A percentile compares a stretch with the other conserved stretches of the same genome.
These are phyloP conservation scores for Ephydatia muelleri DNA, from an alignment of 37 sponge, comb jelly and placozoan genomes.

Conservation along the genomic window DNA sequence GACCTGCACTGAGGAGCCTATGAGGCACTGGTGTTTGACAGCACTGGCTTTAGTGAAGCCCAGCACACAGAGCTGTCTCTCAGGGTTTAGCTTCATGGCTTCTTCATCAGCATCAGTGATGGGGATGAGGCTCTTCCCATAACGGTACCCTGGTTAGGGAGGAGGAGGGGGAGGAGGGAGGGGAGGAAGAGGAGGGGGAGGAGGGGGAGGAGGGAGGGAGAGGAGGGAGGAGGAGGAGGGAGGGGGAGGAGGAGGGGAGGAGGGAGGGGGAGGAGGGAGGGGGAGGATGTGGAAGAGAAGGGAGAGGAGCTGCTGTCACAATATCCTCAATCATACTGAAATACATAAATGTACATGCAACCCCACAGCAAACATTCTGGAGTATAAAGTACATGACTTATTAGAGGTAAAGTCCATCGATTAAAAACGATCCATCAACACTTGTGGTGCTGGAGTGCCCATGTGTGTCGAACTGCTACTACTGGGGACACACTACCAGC, in stretches of 20 bases:
- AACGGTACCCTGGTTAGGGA: constrained; percentile 70
- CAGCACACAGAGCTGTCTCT: constrained; percentile 70
- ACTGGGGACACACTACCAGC: too few relatives aligned
- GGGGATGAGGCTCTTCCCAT: constrained; percentile 90
- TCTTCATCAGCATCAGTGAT: constrained; percentile 71
- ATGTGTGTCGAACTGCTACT: too few relatives aligned
- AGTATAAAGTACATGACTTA: too few relatives aligned
- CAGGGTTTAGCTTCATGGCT: constrained; percentile 68
- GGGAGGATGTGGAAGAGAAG: not conserved
- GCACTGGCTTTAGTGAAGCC: constrained; percentile 73
- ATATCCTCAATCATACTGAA: too few relatives aligned
- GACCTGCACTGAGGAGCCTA: constrained; percentile 75
- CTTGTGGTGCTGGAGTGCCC: too few relatives aligned
- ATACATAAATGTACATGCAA: too few relatives aligned
- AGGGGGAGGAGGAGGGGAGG: not conserved
- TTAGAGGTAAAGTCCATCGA: too few relatives aligned
- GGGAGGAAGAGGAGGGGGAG: not conserved
- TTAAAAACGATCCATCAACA: too few relatives aligned
- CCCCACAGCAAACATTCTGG: too few relatives aligned
- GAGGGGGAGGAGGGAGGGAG: not conserved
- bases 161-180: not conserved
- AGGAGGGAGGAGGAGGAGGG: not conserved
- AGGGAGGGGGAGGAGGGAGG: not conserved
- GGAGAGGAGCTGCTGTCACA: not conserved
- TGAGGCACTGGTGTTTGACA: constrained; percentile 47